A percentile compares a stretch with the other conserved stretches of the same genome.
Evolutionary conservation across 2,797 vertebrate species (phyloP).

Genomic region (Podargus strigoides): DNA sequence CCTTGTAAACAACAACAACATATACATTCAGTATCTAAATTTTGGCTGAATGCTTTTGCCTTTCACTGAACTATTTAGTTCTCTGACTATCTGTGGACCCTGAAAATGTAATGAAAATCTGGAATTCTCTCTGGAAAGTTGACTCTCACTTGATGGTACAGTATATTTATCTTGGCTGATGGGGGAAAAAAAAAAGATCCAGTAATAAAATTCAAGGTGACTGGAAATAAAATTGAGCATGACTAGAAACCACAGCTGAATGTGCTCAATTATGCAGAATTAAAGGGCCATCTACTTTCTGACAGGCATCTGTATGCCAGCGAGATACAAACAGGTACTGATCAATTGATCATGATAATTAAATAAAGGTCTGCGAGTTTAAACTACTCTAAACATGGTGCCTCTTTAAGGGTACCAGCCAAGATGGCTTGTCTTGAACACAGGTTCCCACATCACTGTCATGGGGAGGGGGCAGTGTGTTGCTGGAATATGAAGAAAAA

Average conservation of each 20-base stretch:
- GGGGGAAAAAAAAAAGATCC: neutral
- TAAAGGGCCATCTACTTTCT: neutral
- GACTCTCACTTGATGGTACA: neutral
- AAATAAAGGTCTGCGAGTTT: neutral
- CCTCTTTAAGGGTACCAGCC: neutral
- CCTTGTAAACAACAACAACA: neutral
- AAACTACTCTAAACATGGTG: neutral
- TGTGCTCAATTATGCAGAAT: neutral
- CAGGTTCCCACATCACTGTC: neutral
- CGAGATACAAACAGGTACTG: neutral
- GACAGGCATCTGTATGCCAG: neutral
- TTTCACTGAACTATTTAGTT: neutral
- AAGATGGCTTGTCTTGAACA: neutral
- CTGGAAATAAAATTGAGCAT: slow-evolving; percentile 1
- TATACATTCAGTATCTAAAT: neutral
- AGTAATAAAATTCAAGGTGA: neutral
- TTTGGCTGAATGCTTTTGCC: neutral
- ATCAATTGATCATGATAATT: neutral
- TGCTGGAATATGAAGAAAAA: neutral
- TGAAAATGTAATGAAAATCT: neutral
- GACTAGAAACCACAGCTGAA: slow-evolving; percentile 17
- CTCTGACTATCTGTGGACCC: neutral
- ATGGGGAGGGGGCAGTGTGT: neutral
- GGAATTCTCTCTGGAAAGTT: neutral
- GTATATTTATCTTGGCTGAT: neutral